Conservation (phyloP, 2,888 invertebrate species). For the Kryphioiulus occultus region DNA sequence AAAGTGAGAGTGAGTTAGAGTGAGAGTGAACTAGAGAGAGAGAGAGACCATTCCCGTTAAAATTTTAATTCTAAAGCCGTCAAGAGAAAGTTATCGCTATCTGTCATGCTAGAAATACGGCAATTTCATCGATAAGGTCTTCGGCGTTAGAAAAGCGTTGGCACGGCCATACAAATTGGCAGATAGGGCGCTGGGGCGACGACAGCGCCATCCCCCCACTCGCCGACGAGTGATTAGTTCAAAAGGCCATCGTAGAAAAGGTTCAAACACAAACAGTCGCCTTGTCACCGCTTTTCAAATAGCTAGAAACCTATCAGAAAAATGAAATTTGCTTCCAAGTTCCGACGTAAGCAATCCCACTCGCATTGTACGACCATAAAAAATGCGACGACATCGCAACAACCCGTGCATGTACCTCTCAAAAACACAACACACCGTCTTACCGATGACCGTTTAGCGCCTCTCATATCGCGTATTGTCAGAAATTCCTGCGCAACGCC, state of each 20-base stretch:
- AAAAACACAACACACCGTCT: too few relatives aligned
- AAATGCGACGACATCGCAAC: too few relatives aligned
- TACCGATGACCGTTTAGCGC: too few relatives aligned
- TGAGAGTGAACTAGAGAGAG: too few relatives aligned
- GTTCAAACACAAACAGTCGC: neutral
- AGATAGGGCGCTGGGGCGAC: neutral
- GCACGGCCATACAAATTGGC: constrained; percentile 31
- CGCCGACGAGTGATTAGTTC: constrained; percentile 33
- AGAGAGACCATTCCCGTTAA: constrained; percentile 46
- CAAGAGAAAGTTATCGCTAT: constrained; percentile 52
- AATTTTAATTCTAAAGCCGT: constrained; percentile 51
- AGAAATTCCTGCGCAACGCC: too few relatives aligned
- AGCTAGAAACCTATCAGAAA: constrained; percentile 12
- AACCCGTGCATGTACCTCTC: too few relatives aligned
- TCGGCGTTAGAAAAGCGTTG: neutral
- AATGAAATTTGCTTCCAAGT: constrained; percentile 42
- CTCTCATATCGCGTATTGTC: too few relatives aligned
- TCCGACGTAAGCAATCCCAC: constrained; percentile 13
- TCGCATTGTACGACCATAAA: neutral
- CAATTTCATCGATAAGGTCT: constrained; percentile 51
- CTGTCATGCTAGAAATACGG: constrained; percentile 52
- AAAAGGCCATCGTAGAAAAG: constrained; percentile 37
- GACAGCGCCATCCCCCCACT: neutral
- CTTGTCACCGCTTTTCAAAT: neutral
- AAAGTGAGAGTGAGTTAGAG: too few relatives aligned